Base-by-base conservation (phyloP, 2,797 vertebrate genomes). In the Rhyacichthys aspro region DNA sequence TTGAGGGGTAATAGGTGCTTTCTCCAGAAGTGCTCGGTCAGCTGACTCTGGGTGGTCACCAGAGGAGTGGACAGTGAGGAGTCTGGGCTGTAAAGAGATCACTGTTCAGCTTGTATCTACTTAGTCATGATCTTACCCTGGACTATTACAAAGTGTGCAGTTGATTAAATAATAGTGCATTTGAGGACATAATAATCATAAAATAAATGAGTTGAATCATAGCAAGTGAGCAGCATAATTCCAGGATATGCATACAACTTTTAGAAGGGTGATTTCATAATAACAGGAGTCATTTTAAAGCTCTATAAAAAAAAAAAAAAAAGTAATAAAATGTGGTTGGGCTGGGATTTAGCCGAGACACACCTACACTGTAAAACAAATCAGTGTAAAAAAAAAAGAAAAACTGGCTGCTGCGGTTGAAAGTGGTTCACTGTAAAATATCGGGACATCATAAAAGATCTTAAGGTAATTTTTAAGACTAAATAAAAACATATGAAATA, bases 81-180 rank as follows among this genome's bases (percentile, higher is more conserved):
- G 80, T 86, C 73, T 72, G 63, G 36, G 70, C 43, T 55, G 19
- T 48, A 64, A 61, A 69, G 63, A 80, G 58, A 47, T 56, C 44
- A 28, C 44, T 47, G 43, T 72, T 66, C 44, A 62, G 23, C 23
- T 28, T 6, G 23, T 28, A 28, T 5, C 23, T 5, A 28, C 23
- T 28, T 28, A 28, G 23, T 28, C 23, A 2, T 28, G 23, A 28
- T 28, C n/a, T 2, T 23, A 23, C 19, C 19, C 19, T 23, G 19
- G 19, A 23, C 19, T 5, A 23, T 23, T 23, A 23, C 19, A 23
- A n/a, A 23, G 19, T 23, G 19, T 23, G 19, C 19, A 23, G 5
- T 23, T 23, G 81, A 94, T 91, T 74, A 86, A 72, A 67, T 85
- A 72, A 89, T 90, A 91, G 86, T 92, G 82, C 74, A 77, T 46